Evolutionary conservation across 2,888 invertebrate species (phyloP).

Genomic region (Nomada fabriciana): DNA sequence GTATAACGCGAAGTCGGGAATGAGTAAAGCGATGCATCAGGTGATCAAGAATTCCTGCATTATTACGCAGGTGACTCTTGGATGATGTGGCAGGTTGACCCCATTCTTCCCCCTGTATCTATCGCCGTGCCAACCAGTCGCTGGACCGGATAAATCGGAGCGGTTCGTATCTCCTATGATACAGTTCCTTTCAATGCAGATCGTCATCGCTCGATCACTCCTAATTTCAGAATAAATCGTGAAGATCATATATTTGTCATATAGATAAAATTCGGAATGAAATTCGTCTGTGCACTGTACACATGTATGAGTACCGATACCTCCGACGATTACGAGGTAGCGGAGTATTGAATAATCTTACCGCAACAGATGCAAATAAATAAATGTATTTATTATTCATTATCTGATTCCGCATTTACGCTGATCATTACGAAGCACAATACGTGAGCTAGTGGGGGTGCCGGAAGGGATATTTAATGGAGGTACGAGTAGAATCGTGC

Average conservation of each 20-base stretch:
- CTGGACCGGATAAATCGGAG: conserved; percentile 3
- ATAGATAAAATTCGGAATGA: not conserved
- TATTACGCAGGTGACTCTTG: conserved; percentile 71
- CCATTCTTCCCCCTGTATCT: conserved; percentile 53
- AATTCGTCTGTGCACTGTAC: too few relatives aligned
- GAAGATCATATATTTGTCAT: not conserved
- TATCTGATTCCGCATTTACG: not conserved
- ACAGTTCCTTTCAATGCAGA: conserved; percentile 8
- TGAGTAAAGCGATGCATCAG: conserved; percentile 62
- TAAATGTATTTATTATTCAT: not conserved
- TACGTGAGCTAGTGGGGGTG: not conserved
- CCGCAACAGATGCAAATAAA: too few relatives aligned
- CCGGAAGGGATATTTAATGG: conserved; percentile 30
- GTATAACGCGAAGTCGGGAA: conserved; percentile 11
- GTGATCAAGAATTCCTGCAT: conserved; percentile 72
- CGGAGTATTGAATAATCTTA: too few relatives aligned
- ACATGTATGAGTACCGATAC: too few relatives aligned
- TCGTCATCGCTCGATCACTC: not conserved
- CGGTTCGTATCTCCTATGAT: conserved; percentile 17
- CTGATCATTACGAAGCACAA: not conserved
- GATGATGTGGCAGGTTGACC: conserved; percentile 76
- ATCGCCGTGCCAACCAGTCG: not conserved
- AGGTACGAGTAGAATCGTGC: conserved; percentile 9
- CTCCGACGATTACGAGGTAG: too few relatives aligned
- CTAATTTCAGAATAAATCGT: not conserved